Evolutionary conservation across 2,888 invertebrate genomes (phyloP).

Genomic region (Lycocerus yunnanus): DNA sequence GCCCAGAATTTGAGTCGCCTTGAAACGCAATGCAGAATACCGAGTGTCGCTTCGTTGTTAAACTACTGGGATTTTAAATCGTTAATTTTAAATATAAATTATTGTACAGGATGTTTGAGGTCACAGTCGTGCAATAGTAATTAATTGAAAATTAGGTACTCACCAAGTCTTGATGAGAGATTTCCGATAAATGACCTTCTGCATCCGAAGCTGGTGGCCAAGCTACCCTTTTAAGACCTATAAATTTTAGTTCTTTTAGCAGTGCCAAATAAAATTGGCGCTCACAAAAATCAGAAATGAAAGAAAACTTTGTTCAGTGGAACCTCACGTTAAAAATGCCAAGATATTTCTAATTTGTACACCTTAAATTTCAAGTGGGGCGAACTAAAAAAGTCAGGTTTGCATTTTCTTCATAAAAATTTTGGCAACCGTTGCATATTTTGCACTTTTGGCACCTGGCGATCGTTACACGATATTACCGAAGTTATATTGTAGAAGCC

Average conservation of each 20-base stretch:
- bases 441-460: not conserved
- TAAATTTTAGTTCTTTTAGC: not conserved
- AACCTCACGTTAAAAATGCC: not conserved
- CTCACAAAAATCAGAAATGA: not conserved
- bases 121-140: not conserved
- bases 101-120: not conserved
- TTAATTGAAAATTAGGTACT: constrained; percentile 3
- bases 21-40: not conserved
- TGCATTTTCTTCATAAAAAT: not conserved
- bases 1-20: not conserved
- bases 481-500: not conserved
- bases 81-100: not conserved
- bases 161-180: constrained; percentile 46
- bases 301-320: not conserved
- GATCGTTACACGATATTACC: not conserved
- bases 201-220: constrained; percentile 81
- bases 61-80: not conserved
- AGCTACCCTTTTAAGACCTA: constrained; percentile 83
- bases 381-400: not conserved
- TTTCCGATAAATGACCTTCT: constrained; percentile 55
- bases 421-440: not conserved
- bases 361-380: not conserved
- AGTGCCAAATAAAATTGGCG: not conserved
- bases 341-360: not conserved
- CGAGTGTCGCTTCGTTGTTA: not conserved